These are phyloP conservation scores for Calephelis virginiensis DNA, from an alignment of 1,140 invertebrate genomes.

Conservation along the genomic window DNA sequence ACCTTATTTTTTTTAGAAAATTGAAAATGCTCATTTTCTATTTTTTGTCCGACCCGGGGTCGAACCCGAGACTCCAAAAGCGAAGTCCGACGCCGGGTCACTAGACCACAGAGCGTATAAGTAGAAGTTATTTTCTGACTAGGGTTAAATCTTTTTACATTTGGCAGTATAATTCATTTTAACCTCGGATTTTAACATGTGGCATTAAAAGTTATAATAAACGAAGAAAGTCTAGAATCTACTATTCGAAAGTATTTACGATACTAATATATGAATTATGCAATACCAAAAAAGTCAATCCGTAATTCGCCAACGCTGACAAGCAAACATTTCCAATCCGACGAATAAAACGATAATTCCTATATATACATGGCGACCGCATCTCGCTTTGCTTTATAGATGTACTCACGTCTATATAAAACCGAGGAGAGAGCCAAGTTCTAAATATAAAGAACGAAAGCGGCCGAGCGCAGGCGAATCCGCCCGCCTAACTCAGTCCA, in stretches of 20 bases:
- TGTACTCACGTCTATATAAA: slow-evolving; percentile 78
- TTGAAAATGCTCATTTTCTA: too few species aligned
- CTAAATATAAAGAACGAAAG: slow-evolving; percentile 73
- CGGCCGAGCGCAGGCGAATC: slow-evolving; percentile 57
- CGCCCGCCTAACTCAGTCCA: slow-evolving; percentile 75
- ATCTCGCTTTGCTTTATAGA: slow-evolving; percentile 74
- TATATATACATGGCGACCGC: slow-evolving; percentile 67
- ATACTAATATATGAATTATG: slow-evolving; percentile 9
- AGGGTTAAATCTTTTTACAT: too few species aligned
- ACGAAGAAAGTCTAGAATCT: neutral
- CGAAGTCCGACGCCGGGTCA: too few species aligned
- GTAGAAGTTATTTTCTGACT: too few species aligned
- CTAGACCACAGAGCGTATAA: too few species aligned
- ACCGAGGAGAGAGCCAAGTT: slow-evolving; percentile 75
- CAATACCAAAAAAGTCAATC: slow-evolving; percentile 52
- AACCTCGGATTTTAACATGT: too few species aligned
- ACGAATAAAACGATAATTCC: slow-evolving; percentile 70
- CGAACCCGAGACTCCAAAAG: too few species aligned
- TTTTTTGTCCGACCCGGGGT: too few species aligned
- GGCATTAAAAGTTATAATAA: too few species aligned
- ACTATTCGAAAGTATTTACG: neutral
- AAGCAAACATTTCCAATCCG: slow-evolving; percentile 70
- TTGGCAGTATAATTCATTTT: too few species aligned
- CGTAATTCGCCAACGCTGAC: slow-evolving; percentile 40
- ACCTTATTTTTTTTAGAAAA: too few species aligned